Conservation (phyloP, 2,113 vertebrate species). For the Penelope pileata region DNA sequence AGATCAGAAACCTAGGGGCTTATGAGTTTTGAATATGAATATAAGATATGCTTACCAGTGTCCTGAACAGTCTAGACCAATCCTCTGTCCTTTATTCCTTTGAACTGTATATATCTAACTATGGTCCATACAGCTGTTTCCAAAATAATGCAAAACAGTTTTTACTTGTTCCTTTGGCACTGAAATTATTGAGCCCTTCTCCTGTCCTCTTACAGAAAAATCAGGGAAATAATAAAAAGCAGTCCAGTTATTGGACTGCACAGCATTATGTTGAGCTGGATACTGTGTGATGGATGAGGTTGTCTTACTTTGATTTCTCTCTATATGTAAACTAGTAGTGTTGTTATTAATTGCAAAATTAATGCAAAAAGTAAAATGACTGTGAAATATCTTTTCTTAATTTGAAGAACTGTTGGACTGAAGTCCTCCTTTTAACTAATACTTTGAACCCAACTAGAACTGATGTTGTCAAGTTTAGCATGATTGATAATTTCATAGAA, state of each 20-base stretch:
- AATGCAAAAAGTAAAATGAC: background rate
- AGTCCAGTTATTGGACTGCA: background rate
- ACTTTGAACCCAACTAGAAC: background rate
- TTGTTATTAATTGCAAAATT: background rate
- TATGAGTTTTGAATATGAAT: background rate
- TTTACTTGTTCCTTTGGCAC: background rate
- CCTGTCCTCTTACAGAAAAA: background rate
- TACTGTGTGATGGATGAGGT: background rate
- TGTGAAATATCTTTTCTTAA: background rate
- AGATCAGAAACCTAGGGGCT: background rate
- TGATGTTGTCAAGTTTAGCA: background rate
- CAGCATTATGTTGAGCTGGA: background rate
- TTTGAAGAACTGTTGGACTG: background rate
- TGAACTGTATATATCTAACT: background rate
- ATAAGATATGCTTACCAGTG: background rate
- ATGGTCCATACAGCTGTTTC: background rate
- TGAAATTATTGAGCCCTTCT: background rate
- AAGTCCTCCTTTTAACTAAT: background rate
- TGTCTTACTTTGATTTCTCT: background rate
- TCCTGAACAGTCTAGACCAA: background rate
- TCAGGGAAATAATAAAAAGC: background rate
- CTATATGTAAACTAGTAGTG: background rate
- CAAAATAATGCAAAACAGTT: background rate
- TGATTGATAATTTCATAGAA: slow-evolving; percentile 22
- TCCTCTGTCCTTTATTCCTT: background rate